Base-by-base conservation (phyloP, 2,113 vertebrate species). In the Maccullochella peelii region DNA sequence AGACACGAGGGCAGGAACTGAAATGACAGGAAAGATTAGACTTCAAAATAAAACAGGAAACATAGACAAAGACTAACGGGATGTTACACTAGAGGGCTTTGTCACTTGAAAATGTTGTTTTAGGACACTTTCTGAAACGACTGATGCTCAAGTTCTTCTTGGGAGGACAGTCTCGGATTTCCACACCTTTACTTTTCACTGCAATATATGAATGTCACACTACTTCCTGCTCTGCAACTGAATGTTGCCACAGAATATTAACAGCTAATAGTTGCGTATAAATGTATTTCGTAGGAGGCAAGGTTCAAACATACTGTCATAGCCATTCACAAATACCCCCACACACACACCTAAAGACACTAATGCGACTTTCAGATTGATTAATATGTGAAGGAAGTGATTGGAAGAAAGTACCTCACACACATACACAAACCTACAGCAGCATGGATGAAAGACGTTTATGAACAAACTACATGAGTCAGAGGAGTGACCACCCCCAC, bases 391-490 rank as follows among this genome's bases (percentile, higher is more conserved):
- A 87, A 73, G 63, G 70, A 78, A 67, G 71, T 65, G 59, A 27
- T 75, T 66, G 42, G 62, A 6, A 23, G 38, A 78, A 75, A 74
- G 42, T 63, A 44, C 27, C 25, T 59, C 52, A 49, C 18, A 18
- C 40, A 61, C 30, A n/a, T 23, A 27, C 52, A 75, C 27, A 36
- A 27, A 27, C n/a, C n/a, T 16, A 25, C 23, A 50, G 63, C 6
- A 30, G 30, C 59, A 77, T 21, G 33, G 10, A 42, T 68, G n/a
- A 75, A 65, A 66, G 65, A 52, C 27, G 69, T 80, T 78, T 44
- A 33, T 58, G 71, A 80, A 86, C 63, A 73, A 85, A 86, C 80
- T 69, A 30, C 85, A 85, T 90, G 84, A 91, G 76, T 92, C 89
- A 92, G 55, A 89, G 12, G n/a, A 88, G 63, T 68, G 89, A 73